Evolutionary conservation across 1,140 invertebrate genomes (phyloP).

Genomic region (Apis dorsata): DNA sequence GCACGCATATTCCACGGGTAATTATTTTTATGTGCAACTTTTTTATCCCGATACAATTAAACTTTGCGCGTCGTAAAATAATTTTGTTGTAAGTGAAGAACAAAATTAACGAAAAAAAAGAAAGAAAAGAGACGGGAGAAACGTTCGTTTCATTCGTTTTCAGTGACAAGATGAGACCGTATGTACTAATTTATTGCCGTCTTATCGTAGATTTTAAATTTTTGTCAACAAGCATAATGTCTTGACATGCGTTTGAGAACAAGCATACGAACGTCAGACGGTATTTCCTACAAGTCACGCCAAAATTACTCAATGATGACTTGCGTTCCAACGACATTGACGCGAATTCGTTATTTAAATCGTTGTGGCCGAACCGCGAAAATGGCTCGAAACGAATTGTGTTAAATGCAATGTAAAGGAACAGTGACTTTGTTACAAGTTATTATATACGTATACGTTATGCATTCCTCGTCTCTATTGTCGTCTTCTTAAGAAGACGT

Average conservation of each 20-base stretch:
- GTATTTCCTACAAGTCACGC: constrained; percentile 55
- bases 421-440: too few species aligned
- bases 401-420: too few species aligned
- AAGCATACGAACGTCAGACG: background rate
- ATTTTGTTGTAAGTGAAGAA: background rate
- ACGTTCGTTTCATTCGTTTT: background rate
- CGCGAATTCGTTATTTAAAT: background rate
- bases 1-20: constrained; percentile 7
- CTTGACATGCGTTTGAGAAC: constrained; percentile 47
- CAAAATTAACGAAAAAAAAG: background rate
- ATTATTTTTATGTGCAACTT: constrained; percentile 11
- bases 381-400: too few species aligned
- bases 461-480: background rate
- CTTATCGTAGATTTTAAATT: constrained; percentile 61
- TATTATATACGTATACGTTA: too few species aligned
- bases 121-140: background rate
- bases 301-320: constrained; percentile 7
- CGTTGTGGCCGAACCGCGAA: too few species aligned
- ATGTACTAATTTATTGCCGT: constrained; percentile 46
- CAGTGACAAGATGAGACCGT: background rate
- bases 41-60: background rate
- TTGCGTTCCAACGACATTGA: background rate
- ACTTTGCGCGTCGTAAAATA: too few species aligned
- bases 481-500: background rate
- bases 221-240: constrained; percentile 26